Percentiles rank a stretch among this genome's conserved stretches.
phyloP scores from a whole-genome alignment of 2,797 vertebrate species.

The Brotula barbata region DNA sequence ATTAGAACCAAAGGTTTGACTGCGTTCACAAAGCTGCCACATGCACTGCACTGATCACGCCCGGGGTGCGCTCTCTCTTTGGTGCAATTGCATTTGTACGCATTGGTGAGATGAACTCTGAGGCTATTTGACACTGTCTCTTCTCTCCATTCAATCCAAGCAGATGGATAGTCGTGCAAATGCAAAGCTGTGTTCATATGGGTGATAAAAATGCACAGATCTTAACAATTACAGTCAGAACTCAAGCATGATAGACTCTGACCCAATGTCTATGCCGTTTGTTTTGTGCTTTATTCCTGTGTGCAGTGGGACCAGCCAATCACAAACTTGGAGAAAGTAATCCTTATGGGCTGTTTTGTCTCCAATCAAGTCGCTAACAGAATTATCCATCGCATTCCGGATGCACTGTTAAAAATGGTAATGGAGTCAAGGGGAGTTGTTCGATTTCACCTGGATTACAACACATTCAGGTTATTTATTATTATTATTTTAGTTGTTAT shows the following conservation, averaged over 20 bases:
- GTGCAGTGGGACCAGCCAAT: too few species aligned
- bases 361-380: too few species aligned
- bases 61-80: slow-evolving; percentile 47
- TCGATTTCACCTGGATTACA: too few species aligned
- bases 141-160: slow-evolving; percentile 40
- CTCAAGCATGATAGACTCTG: slow-evolving; percentile 28
- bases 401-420: too few species aligned
- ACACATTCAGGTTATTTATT: too few species aligned
- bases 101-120: slow-evolving; percentile 63
- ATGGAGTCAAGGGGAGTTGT: too few species aligned
- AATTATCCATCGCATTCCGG: too few species aligned
- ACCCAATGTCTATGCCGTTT: slow-evolving; percentile 17
- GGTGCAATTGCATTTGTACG: slow-evolving; percentile 76
- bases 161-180: slow-evolving; percentile 56
- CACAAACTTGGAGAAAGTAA: too few species aligned
- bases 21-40: slow-evolving; percentile 44
- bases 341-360: too few species aligned
- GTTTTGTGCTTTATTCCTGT: too few species aligned
- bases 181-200: slow-evolving; percentile 42
- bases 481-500: too few species aligned
- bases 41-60: slow-evolving; percentile 42
- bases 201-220: slow-evolving; percentile 25
- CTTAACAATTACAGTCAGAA: slow-evolving; percentile 7
- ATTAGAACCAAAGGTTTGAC: slow-evolving; percentile 21
- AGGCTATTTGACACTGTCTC: slow-evolving; percentile 53